Evolutionary conservation across 2,113 vertebrate species (phyloP), one percentile per base, ranked within the genome.

Genomic region (Physeter macrocephalus): DNA sequence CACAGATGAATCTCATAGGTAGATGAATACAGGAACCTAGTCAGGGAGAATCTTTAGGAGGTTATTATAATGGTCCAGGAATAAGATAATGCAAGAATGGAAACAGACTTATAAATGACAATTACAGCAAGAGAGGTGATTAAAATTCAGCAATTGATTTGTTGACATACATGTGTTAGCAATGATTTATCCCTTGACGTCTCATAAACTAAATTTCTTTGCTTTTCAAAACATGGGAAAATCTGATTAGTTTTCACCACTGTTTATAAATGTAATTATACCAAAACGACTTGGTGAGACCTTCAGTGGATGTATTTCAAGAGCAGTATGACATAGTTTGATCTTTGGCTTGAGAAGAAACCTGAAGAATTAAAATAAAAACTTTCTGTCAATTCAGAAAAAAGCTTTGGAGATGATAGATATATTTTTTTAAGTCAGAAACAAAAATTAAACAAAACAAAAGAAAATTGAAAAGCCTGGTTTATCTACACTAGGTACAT

Each of bases 341-440:
- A 72, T 90, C 39, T 18, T 91, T 93, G 62, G 54, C 72, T 93
- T 77, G 39, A 88, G n/a, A 93, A 94, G 41, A 95, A 82, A 92
- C 29, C 21, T 89, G n/a, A 61, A 74, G 2, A 49, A 91, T 46
- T 95, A 46, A 94, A 87, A 87, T 54, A 74, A 84, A 90, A 20
- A 39, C 88, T 88, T 88, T 91, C 67, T 94, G 41, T 41, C 49
- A 54, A 62, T 94, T 82, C 18, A 67, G 23, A 77, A 81, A 81
- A 66, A 41, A 2, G 0, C 13, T 80, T 88, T 62, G 64, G 12
- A 94, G 36, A 49, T 34, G 36, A 84, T 41, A 80, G 36, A 6
- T 85, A 3, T 8, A 21, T 18, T 49, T 34, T 90, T 71, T 77
- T 82, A 61, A 64, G 43, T 85, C 17, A 75, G 14, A 64, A 59